A percentile compares a stretch with the other conserved stretches of the same genome.
phyloP scores from a whole-genome alignment of 2,797 vertebrate genomes.

The Kryptolebias ocellatus region DNA sequence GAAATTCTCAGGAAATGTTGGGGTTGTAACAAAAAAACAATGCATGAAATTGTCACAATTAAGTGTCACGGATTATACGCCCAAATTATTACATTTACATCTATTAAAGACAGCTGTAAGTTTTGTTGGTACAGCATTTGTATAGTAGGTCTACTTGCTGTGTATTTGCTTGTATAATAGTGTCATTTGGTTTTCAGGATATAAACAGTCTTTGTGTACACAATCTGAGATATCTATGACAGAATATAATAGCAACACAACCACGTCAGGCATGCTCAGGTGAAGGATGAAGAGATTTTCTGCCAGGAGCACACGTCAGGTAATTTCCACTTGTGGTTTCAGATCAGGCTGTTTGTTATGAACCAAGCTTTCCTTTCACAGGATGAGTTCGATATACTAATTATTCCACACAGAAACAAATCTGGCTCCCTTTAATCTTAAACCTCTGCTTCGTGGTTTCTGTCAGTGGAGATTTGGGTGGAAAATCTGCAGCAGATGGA shows the following conservation, averaged over 20 bases:
- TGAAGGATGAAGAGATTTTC: slow-evolving; percentile 1
- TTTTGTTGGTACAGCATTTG: too few relatives aligned
- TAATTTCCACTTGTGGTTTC: slow-evolving; percentile 27
- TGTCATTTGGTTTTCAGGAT: background rate
- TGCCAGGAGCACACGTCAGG: background rate
- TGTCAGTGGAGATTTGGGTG: slow-evolving; percentile 32
- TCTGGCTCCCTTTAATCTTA: slow-evolving; percentile 19
- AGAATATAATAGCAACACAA: too few relatives aligned
- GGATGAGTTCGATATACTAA: slow-evolving; percentile 5
- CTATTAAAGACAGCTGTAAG: too few relatives aligned
- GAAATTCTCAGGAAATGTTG: too few relatives aligned
- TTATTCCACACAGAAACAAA: slow-evolving; percentile 19
- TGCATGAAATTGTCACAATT: too few relatives aligned
- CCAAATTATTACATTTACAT: too few relatives aligned
- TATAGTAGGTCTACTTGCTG: too few relatives aligned
- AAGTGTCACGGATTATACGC: too few relatives aligned
- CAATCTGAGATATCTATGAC: too few relatives aligned
- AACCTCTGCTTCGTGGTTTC: slow-evolving; percentile 24
- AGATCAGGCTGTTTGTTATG: slow-evolving; percentile 25
- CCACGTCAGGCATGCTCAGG: too few relatives aligned
- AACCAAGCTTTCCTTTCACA: slow-evolving; percentile 8
- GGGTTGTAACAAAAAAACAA: too few relatives aligned
- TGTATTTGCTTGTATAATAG: too few relatives aligned
- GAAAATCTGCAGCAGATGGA: slow-evolving; percentile 14
- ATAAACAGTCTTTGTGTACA: background rate